Base-by-base conservation (phyloP, 2,888 invertebrate species). In the Diloba caeruleocephala region DNA sequence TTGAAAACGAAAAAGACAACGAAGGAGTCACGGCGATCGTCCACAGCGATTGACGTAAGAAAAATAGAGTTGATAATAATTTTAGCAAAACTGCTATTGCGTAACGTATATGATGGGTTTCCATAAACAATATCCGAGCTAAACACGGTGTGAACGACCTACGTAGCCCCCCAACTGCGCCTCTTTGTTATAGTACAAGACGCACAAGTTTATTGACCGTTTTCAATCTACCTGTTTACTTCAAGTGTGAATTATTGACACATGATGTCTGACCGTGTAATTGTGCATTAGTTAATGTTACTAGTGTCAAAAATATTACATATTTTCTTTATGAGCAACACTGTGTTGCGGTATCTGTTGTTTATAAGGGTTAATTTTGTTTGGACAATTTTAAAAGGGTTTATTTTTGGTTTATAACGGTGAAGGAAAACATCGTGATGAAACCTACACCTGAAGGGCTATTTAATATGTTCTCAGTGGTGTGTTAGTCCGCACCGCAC, bases 101-200 rank as follows among this genome's bases (percentile, higher is more conserved):
- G 73, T 72, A 72, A 64, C 73, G 28, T 51, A 49, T 39, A 66
- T 48, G 71, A 63, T 56, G 69, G 57, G 50, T 71, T 73, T 74
- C 59, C 73, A 69, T 74, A 74, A 73, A 74, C 74, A 70, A 71
- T 74, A 71, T 69, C 52, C 73, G 69, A 49, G 57, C 62, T 70
- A 64, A 75, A 65, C 70, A 64, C 50, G 50, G 63, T 58, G 71
- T 56, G 73, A 72, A 72, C 57, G 76, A 71, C 67, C 76, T 46
- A 46, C 73, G 62, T 46, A 61, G 63, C 71, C 70, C 76, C n/a
- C 77, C 74, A 71, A 59, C 53, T 67, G 76, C 68, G 74, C 77
- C 76, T 71, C 76, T 64, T 62, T 71, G 70, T 64, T 67, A 61
- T 62, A 61, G 49, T 65, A 62, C 60, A 71, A 72, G 58, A 69